Evolutionary conservation across 1,140 invertebrate genomes (phyloP).

Genomic region (Leptopilina boulardi): DNA sequence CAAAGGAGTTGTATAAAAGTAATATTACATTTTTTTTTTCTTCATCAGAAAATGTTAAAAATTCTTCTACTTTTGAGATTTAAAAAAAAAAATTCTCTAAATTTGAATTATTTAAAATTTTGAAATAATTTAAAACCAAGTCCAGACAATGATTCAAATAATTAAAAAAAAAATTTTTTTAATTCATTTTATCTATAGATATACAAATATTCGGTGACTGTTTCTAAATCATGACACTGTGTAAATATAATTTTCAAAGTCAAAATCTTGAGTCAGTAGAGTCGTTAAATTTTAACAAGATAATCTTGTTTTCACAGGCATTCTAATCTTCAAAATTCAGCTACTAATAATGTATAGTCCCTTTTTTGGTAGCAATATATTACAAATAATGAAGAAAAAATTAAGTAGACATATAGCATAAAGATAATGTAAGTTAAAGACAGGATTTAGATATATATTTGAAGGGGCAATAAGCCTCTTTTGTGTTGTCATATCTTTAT

Average conservation of each 20-base stretch:
- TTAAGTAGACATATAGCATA: not conserved
- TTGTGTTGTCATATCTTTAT: constrained; percentile 4
- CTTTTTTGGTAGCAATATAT: constrained; percentile 18
- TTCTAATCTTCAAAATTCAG: constrained; percentile 19
- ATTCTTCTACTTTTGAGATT: too few relatives aligned
- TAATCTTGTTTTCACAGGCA: constrained; percentile 23
- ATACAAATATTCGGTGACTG: not conserved
- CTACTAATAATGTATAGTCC: not conserved
- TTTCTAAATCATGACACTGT: not conserved
- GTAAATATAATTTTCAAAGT: not conserved
- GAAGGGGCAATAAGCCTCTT: not conserved
- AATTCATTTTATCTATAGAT: not conserved
- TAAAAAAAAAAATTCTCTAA: too few relatives aligned
- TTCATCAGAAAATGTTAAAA: too few relatives aligned
- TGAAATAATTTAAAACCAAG: too few relatives aligned
- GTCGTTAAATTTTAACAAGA: not conserved
- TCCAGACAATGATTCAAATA: too few relatives aligned
- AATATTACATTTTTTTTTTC: too few relatives aligned
- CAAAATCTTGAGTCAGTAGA: not conserved
- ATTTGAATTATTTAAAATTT: too few relatives aligned
- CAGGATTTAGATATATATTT: not conserved
- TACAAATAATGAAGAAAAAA: constrained; percentile 24
- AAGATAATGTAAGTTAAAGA: constrained; percentile 16
- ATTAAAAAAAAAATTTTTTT: not conserved
- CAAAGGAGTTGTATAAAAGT: too few relatives aligned